Evolutionary conservation across 2,113 vertebrate genomes (phyloP), one percentile per base, ranked within the genome.

Genomic region (Rhinopomastus cyanomelas): DNA sequence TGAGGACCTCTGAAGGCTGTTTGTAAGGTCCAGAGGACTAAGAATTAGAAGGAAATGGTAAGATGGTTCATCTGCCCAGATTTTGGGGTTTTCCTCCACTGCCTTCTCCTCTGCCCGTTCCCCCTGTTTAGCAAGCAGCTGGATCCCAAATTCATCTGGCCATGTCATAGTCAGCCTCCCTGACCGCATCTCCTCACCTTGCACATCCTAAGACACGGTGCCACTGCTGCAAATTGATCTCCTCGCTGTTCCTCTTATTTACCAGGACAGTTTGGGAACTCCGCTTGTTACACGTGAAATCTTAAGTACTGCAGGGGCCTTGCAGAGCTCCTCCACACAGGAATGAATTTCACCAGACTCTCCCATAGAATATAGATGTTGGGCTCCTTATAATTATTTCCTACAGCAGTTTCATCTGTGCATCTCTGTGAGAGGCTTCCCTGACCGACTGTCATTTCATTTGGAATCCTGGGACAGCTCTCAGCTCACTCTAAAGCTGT

Each of bases 401-500:
- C 71, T 85, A 71, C 59, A 84, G 88, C 26, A 34, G 60, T 87
- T 94, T 78, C 30, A 79, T 87, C 71, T 76, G 37, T 73, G 69
- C 51, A 55, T 76, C 34, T 89, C 30, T 88, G 59, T 6, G 55
- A 72, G 77, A 72, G 62, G 79, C 80, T 88, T 81, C 51, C 62
- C 76, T 73, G 85, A 73, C 86, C 23, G 2, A 37, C 55, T 86
- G 74, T 55, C 90, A 82, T 90, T 92, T 80, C 69, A 84, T 87
- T 59, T 81, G 92, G 74, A 84, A 95, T 88, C 88, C 78, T 84
- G 67, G 74, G 86, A 74, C 78, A 73, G 86, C 84, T 88, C 92
- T 90, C 81, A 82, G 78, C 90, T 95, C 74, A 36, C 74, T 81
- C 68, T 75, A 95, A 92, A 95, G 86, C 94, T 56, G 8, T 90